Conservation (phyloP, 2,797 vertebrate genomes). For the Nyctalus aviator region DNA sequence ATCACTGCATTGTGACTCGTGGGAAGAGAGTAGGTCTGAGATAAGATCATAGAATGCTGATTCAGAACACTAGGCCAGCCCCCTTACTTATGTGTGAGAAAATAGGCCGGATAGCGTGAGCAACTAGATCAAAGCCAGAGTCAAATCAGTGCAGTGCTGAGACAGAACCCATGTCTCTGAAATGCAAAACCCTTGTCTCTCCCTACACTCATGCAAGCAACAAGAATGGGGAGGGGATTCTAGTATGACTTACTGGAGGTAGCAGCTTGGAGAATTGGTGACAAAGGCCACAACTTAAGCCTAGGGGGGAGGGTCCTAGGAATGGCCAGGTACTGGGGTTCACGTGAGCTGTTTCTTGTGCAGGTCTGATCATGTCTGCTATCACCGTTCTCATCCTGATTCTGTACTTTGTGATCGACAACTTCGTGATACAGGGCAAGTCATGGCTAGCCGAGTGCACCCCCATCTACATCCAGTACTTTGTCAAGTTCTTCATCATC, state of each 20-base stretch:
- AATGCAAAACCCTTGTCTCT: neutral
- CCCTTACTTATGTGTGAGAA: neutral
- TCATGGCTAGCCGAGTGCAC: slow-evolving; percentile 94
- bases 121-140: neutral
- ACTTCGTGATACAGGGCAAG: slow-evolving; percentile 91
- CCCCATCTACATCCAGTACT: slow-evolving; percentile 97
- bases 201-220: neutral
- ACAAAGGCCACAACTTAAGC: neutral
- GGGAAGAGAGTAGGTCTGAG: neutral
- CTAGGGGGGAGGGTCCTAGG: too few relatives aligned
- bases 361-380: slow-evolving; percentile 97
- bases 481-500: slow-evolving; percentile 99
- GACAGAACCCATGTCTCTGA: neutral
- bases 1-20: neutral
- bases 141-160: neutral
- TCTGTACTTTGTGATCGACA: slow-evolving; percentile 96
- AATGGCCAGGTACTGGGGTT: neutral
- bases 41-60: neutral
- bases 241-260: neutral
- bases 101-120: neutral
- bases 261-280: neutral
- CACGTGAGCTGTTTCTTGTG: neutral
- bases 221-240: neutral
- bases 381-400: slow-evolving; percentile 97
- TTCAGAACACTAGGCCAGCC: neutral